phyloP scores from a whole-genome alignment of 1,140 invertebrate species.

The Maconellicoccus hirsutus region DNA sequence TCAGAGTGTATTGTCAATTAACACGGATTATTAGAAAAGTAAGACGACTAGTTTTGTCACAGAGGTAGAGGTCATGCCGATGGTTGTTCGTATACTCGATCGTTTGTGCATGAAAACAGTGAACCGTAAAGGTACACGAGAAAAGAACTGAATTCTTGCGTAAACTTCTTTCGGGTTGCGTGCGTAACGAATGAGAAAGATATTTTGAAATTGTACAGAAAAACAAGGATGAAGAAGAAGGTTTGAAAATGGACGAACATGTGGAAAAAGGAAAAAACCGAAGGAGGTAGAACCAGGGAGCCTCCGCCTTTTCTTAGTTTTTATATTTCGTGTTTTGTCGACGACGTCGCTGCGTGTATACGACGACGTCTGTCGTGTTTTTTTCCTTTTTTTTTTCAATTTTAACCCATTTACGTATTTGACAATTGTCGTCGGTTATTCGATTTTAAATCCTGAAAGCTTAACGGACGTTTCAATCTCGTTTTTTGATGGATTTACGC shows the following conservation, averaged over 20 bases:
- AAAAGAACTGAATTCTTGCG: constrained; percentile 20
- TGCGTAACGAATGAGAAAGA: constrained; percentile 20
- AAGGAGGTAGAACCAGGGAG: background rate
- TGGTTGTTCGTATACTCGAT: background rate
- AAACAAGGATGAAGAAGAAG: background rate
- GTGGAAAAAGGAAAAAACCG: background rate
- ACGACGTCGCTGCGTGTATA: background rate
- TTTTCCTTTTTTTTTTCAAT: too few relatives aligned
- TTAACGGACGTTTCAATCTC: constrained; percentile 5
- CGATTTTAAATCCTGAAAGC: too few relatives aligned
- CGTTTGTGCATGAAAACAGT: constrained; percentile 19
- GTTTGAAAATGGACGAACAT: background rate
- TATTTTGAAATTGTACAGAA: constrained; percentile 17
- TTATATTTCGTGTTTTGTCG: background rate
- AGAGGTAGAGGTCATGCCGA: constrained; percentile 16
- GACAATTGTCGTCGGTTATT: too few relatives aligned
- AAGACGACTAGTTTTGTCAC: constrained; percentile 1
- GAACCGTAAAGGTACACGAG: constrained; percentile 12
- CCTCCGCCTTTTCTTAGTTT: background rate
- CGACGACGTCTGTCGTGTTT: background rate
- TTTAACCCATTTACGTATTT: too few relatives aligned
- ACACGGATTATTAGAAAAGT: constrained; percentile 5
- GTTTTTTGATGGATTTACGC: background rate
- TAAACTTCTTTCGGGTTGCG: constrained; percentile 19
- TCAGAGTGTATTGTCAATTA: background rate